Evolutionary conservation across 2,888 invertebrate species (phyloP).

Genomic region (Pilophorus perplexus): DNA sequence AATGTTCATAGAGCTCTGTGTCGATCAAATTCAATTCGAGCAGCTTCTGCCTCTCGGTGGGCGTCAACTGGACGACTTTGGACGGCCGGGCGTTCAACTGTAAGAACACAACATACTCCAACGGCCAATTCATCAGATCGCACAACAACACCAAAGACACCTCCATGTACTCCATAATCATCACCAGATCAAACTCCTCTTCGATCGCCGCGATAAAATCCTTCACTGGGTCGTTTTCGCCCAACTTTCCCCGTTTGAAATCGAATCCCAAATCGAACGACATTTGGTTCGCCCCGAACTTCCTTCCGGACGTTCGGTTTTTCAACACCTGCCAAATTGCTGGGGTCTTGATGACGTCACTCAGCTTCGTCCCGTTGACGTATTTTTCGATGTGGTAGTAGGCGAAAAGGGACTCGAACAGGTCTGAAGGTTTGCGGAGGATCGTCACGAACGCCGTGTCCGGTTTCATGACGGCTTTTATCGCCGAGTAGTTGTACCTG

Average conservation of each 20-base stretch:
- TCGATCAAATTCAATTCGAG: slow-evolving; percentile 45
- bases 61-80: slow-evolving; percentile 38
- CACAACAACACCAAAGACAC: slow-evolving; percentile 48
- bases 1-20: slow-evolving; percentile 44
- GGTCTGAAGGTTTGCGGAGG: slow-evolving; percentile 45
- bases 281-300: slow-evolving; percentile 49
- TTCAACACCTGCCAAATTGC: not conserved
- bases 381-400: slow-evolving; percentile 44
- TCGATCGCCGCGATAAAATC: slow-evolving; percentile 46
- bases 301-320: slow-evolving; percentile 24
- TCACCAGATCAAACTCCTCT: slow-evolving; percentile 47
- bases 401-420: slow-evolving; percentile 47
- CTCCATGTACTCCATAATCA: slow-evolving; percentile 49
- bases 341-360: not conserved
- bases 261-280: slow-evolving; percentile 47
- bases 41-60: slow-evolving; percentile 31
- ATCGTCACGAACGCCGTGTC: slow-evolving; percentile 47
- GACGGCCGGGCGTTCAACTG: slow-evolving; percentile 44
- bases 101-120: slow-evolving; percentile 46
- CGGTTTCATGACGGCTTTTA: slow-evolving; percentile 46
- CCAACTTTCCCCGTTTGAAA: not conserved
- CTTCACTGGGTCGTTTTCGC: slow-evolving; percentile 6
- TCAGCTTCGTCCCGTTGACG: not conserved
- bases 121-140: slow-evolving; percentile 48
- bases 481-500: slow-evolving; percentile 42